Evolutionary conservation across 2,888 invertebrate genomes (phyloP), one percentile per base, ranked within the genome.

Genomic region (Hemistola chrysoprasaria): DNA sequence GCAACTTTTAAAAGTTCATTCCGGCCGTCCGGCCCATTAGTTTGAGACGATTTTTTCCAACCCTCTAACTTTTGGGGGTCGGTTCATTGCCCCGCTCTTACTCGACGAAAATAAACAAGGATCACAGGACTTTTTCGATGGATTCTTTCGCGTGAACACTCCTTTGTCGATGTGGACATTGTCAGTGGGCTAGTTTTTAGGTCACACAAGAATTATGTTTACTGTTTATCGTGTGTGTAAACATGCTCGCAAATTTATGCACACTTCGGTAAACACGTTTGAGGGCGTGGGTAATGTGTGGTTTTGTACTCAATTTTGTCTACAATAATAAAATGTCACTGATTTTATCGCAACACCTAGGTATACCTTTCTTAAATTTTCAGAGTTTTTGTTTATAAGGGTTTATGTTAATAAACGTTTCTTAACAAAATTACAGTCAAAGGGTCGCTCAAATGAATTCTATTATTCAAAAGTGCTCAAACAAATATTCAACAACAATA

Each of bases 1-100:
- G 61, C 67, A 67, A 76, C 67, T 82, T 80, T 70, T 65, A 46
- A 73, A 79, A 81, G 80, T 82, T 78, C 75, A 74, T 71, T 69
- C 69, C 53, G 56, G 60, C 66, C 62, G 60, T 61, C 53, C 76
- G 78, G 66, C 77, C 82, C 83, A 85, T 85, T 85, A 83, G 80
- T 72, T 76, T 51, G 65, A 72, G 68, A 43, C 63, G 64, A 69
- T 74, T 79, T 80, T 72, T 76, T 76, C 73, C 73, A 59, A 65
- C 64, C 71, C 71, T 65, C 65, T 59, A 69, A 77, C 66, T 66
- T 74, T 65, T 42, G 61, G 68, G 62, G 58, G 60, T 54, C 46
- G 61, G 57, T 58, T 55, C 61, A 38, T 41, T 61, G 61, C 49
- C 58, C 65, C 61, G 54, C 49, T 53, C 56, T 45, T 37, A 35